Evolutionary conservation across 2,888 invertebrate genomes (phyloP), one percentile per base, ranked within the genome.

Genomic region (Phasia obesa): DNA sequence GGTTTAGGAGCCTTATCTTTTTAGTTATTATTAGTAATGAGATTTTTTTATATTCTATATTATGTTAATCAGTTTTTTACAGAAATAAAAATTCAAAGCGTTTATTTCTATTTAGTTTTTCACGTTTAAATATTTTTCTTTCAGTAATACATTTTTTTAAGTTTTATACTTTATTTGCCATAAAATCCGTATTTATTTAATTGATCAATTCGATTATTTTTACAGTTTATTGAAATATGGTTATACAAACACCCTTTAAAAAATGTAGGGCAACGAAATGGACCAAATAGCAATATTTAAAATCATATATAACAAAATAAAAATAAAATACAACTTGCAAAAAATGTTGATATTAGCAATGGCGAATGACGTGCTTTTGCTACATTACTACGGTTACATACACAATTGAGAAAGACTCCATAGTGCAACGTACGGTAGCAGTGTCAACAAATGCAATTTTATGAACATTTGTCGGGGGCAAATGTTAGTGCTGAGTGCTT

Each of bases 381-480:
- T 53, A 21, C 9, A 27, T n/a, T n/a, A n/a, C n/a, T n/a, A n/a
- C n/a, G n/a, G n/a, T n/a, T n/a, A n/a, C n/a, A n/a, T n/a, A n/a
- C n/a, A n/a, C n/a, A n/a, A n/a, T n/a, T n/a, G 17, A 17, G 44
- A n/a, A 7, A 47, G 49, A n/a, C 3, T 2, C 38, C 0, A 11
- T 9, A 51, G 35, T 51, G 19, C 53, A 62, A 31, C 21, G 42
- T 51, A 35, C 27, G n/a, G 42, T 69, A 17, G 59, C 23, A 70
- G 64, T 78, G 74, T 71, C 79, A 83, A 83, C 83, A 83, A 83
- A 79, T 79, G 65, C 79, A 83, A 71, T 83, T 83, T 79, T 83
- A 47, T 71, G 65, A 75, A 83, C 70, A 79, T 83, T 83, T 79
- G 65, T 51, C 64, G 60, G 65, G 62, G 65, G 70, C 82, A 82